These are phyloP conservation scores for Calvadosia cruxmelitensis DNA, from an alignment of 30 jellyfish, hydroid and myxozoan species.

Conservation along the genomic window DNA sequence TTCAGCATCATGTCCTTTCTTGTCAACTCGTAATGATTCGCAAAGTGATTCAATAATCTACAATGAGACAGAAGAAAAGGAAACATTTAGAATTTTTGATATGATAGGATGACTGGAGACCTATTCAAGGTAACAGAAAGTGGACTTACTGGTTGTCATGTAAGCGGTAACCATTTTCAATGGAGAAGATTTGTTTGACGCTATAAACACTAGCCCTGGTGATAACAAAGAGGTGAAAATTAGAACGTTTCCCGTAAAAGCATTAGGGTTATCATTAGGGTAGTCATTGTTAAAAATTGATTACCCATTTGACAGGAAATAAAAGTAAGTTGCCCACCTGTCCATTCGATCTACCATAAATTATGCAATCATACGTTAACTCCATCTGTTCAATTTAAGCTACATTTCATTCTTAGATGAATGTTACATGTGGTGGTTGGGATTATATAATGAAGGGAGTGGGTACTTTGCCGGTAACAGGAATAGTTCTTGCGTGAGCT, in stretches of 20 bases:
- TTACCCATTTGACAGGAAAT: background rate
- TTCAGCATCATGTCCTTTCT: constrained; percentile 81
- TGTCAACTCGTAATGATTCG: constrained; percentile 87
- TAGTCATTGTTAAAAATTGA: too few relatives aligned
- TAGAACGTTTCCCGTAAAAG: background rate
- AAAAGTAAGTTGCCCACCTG: background rate
- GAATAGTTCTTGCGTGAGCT: too few relatives aligned
- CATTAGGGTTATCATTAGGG: too few relatives aligned
- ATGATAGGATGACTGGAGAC: background rate
- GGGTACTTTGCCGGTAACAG: too few relatives aligned
- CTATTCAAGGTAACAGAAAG: background rate
- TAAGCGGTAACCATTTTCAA: constrained; percentile 86
- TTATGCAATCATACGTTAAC: too few relatives aligned
- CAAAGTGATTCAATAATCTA: constrained; percentile 75
- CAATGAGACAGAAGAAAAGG: background rate
- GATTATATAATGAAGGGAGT: too few relatives aligned
- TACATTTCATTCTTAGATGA: too few relatives aligned
- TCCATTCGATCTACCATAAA: background rate
- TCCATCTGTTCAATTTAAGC: too few relatives aligned
- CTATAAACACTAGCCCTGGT: constrained; percentile 93
- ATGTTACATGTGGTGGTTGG: too few relatives aligned
- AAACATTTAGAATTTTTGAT: background rate
- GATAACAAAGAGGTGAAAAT: background rate
- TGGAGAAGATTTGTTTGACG: constrained; percentile 59
- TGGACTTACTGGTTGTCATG: constrained; percentile 84